Evolutionary conservation across 2,888 invertebrate genomes (phyloP).

Genomic region (Spilarctia lutea): DNA sequence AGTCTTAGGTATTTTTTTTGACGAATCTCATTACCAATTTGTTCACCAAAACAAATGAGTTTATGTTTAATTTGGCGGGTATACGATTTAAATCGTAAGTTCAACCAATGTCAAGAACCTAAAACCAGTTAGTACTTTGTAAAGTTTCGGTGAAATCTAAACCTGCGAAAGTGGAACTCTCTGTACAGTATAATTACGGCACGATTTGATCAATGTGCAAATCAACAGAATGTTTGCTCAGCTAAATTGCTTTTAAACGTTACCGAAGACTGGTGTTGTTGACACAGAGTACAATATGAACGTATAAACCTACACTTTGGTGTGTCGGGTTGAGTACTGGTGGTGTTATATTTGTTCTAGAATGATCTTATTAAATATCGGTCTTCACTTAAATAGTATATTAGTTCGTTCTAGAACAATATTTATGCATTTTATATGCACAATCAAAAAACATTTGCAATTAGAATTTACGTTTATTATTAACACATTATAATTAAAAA

Average conservation of each 20-base stretch:
- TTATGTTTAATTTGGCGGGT: too few relatives aligned
- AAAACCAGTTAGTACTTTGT: slow-evolving; percentile 3
- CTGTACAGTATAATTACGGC: slow-evolving; percentile 10
- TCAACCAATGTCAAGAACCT: slow-evolving; percentile 5
- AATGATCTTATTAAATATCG: background rate
- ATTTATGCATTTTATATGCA: too few relatives aligned
- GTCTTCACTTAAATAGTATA: background rate
- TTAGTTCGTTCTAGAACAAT: too few relatives aligned
- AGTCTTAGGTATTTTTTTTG: too few relatives aligned
- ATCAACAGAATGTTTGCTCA: slow-evolving; percentile 37
- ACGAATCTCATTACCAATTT: background rate
- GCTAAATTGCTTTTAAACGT: slow-evolving; percentile 43
- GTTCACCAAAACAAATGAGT: too few relatives aligned
- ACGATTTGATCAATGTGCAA: slow-evolving; percentile 44
- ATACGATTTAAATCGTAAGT: background rate
- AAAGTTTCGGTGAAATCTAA: slow-evolving; percentile 12
- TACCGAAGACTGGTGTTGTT: slow-evolving; percentile 13
- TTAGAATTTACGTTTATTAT: too few relatives aligned
- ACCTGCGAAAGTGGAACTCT: slow-evolving; percentile 18
- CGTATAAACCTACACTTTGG: background rate
- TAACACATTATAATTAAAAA: too few relatives aligned
- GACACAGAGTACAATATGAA: background rate
- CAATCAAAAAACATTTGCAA: too few relatives aligned
- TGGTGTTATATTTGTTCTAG: background rate
- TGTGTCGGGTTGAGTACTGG: background rate